Evolutionary conservation across 2,888 invertebrate species (phyloP).

Genomic region (Cephus rjabovi): DNA sequence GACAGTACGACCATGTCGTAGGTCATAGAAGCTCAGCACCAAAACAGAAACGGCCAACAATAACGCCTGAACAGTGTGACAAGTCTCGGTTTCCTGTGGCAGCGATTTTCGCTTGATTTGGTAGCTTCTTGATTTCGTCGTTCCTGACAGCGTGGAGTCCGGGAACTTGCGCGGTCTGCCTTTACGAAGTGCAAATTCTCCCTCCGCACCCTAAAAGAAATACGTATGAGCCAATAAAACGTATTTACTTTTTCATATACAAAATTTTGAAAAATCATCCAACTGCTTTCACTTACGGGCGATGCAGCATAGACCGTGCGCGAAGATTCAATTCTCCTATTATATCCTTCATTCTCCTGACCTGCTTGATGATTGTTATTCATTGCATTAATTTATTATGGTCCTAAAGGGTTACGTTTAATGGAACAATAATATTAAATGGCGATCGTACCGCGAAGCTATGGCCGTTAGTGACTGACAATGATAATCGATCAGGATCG

Average conservation of each 20-base stretch:
- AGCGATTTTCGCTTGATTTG: neutral
- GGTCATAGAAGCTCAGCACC: constrained; percentile 41
- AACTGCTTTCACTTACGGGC: constrained; percentile 12
- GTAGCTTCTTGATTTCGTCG: neutral
- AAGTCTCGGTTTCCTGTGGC: constrained; percentile 32
- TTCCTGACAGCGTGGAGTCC: neutral
- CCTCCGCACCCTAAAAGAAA: neutral
- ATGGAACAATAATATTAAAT: neutral
- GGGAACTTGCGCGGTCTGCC: neutral
- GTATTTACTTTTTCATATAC: neutral
- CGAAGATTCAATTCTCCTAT: constrained; percentile 27
- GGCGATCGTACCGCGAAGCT: neutral
- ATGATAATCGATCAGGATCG: neutral
- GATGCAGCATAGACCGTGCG: constrained; percentile 19
- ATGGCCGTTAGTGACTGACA: neutral
- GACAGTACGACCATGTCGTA: constrained; percentile 40
- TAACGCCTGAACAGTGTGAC: constrained; percentile 38
- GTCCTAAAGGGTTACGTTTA: neutral
- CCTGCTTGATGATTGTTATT: constrained; percentile 23
- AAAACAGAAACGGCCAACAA: constrained; percentile 40
- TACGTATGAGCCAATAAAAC: no score
- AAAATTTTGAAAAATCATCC: constrained; percentile 2
- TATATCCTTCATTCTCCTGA: constrained; percentile 24
- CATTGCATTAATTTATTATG: constrained; percentile 23
- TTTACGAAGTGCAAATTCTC: neutral